Conservation (phyloP, 2,797 vertebrate species). For the Oreochromis grahami region DNA sequence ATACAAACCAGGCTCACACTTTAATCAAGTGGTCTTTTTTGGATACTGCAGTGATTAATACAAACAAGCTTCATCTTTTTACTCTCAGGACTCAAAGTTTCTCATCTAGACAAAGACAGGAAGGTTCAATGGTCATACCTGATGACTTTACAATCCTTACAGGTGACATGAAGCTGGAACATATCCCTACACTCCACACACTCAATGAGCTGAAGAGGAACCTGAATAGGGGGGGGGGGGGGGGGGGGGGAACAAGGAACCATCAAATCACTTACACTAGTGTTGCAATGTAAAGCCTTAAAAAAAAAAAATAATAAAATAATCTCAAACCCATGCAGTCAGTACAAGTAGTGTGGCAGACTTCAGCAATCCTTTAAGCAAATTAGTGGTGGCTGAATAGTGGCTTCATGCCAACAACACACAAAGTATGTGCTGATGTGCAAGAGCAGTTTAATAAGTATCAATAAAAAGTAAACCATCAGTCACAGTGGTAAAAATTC, state of each 20-base stretch:
- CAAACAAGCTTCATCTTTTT: neutral
- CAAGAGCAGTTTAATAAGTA: neutral
- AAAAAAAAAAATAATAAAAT: fast-evolving
- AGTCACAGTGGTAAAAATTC: neutral
- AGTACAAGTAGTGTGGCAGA: constrained; percentile 1
- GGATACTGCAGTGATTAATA: neutral
- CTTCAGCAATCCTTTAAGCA: neutral
- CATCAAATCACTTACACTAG: neutral
- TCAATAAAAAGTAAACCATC: neutral
- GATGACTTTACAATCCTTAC: constrained; percentile 97
- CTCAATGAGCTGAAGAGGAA: constrained; percentile 94
- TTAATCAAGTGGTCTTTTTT: neutral
- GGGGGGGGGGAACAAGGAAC: neutral
- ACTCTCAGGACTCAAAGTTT: neutral
- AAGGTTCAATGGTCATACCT: constrained; percentile 73
- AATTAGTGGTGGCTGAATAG: constrained; percentile 11
- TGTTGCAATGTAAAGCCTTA: neutral
- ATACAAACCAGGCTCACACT: neutral
- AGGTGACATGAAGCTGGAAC: constrained; percentile 95
- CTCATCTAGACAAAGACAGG: neutral
- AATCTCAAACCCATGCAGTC: constrained; percentile 38
- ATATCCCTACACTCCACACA: constrained; percentile 93
- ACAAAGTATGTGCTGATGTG: neutral
- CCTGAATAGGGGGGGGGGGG: no score
- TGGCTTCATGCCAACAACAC: constrained; percentile 3